Evolutionary conservation across 2,113 vertebrate genomes (phyloP).

Genomic region (Acrocephalus kingi): DNA sequence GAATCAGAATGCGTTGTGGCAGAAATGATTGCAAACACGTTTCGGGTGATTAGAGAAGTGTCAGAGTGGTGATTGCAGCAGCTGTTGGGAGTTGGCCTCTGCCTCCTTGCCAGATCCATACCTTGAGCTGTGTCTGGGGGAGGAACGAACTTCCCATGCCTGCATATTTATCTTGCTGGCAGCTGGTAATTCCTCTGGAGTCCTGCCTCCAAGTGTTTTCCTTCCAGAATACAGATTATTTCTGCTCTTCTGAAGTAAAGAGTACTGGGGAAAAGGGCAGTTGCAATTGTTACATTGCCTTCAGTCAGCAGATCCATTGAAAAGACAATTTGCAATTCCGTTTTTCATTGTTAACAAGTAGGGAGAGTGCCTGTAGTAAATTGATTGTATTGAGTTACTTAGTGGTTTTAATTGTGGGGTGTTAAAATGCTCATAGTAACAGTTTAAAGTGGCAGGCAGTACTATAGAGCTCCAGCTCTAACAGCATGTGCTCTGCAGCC

Average conservation of each 20-base stretch:
- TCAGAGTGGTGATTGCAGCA: background rate
- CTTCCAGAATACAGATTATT: background rate
- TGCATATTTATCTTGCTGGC: background rate
- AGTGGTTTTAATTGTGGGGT: background rate
- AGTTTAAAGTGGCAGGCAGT: background rate
- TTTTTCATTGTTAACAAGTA: background rate
- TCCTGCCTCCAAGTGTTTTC: background rate
- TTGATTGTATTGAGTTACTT: background rate
- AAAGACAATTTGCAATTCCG: background rate
- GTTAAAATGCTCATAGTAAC: background rate
- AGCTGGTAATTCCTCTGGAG: background rate
- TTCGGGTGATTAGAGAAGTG: background rate
- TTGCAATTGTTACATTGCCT: background rate
- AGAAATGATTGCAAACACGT: background rate
- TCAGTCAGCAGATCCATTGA: background rate
- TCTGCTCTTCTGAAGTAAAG: background rate
- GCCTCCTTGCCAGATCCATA: background rate
- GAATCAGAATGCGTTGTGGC: background rate
- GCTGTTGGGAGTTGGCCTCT: background rate
- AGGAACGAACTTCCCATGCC: background rate
- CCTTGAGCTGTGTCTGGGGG: background rate
- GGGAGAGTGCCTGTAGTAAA: background rate
- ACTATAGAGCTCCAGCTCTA: background rate
- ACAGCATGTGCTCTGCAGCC: background rate
- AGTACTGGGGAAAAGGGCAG: conserved; percentile 37